A percentile compares a stretch with the other conserved stretches of the same genome.
Conservation (phyloP, 2,797 vertebrate genomes). For the Clarias laeviceps region DNA sequence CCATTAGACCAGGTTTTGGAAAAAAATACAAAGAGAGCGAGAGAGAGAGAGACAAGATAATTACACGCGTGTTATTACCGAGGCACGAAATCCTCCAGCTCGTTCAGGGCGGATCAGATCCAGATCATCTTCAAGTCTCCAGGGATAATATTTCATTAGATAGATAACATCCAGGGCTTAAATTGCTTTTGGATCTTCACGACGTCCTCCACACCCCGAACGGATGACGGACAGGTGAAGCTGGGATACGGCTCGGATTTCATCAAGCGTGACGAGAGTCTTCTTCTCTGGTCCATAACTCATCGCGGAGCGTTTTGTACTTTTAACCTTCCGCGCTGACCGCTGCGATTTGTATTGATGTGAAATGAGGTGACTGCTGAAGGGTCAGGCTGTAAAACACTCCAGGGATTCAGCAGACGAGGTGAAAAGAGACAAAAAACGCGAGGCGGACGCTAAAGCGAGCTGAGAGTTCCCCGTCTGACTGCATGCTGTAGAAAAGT, state of each 20-base stretch:
- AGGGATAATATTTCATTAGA: slow-evolving; percentile 25
- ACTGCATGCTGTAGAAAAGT: too few relatives aligned
- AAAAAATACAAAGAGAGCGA: slow-evolving; percentile 8
- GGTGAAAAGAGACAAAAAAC: neutral
- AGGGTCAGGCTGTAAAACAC: neutral
- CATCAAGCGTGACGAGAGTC: slow-evolving; percentile 32
- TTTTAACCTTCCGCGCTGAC: slow-evolving; percentile 11
- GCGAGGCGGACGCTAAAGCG: neutral
- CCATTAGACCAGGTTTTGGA: neutral
- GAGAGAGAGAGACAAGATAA: slow-evolving; percentile 10
- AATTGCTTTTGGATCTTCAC: slow-evolving; percentile 8
- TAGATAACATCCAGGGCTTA: slow-evolving; percentile 22
- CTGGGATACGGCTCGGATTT: slow-evolving; percentile 1
- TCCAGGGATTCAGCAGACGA: neutral
- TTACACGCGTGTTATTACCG: slow-evolving; percentile 29
- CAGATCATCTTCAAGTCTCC: slow-evolving; percentile 15
- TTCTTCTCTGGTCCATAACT: slow-evolving; percentile 11
- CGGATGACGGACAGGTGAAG: slow-evolving; percentile 45
- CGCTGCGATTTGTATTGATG: neutral
- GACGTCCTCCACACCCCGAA: slow-evolving; percentile 1
- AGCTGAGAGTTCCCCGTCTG: neutral
- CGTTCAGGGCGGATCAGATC: neutral
- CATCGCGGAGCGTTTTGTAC: slow-evolving; percentile 6
- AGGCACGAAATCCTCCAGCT: slow-evolving; percentile 1
- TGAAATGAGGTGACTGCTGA: neutral